Conservation (phyloP, 2,113 vertebrate species). For the Neogale vison region DNA sequence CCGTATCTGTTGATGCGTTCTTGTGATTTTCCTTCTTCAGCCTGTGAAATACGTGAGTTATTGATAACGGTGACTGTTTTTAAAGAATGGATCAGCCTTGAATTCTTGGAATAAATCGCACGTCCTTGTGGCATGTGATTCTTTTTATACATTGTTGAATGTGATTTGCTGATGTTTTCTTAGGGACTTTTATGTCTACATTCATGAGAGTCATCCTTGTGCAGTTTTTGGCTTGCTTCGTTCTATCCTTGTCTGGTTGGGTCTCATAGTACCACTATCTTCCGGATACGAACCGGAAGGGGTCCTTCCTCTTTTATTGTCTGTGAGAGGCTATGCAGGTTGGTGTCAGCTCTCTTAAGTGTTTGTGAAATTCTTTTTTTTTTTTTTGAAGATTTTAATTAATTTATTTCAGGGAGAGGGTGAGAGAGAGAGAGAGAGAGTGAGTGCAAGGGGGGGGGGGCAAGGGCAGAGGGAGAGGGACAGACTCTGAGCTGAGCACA, state of each 20-base stretch:
- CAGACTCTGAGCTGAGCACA: not conserved
- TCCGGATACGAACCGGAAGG: not conserved
- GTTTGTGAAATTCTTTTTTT: not conserved
- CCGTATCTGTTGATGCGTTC: not conserved
- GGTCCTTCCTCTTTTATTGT: not conserved
- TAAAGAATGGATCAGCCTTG: not conserved
- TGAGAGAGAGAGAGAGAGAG: not conserved
- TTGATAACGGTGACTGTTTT: not conserved
- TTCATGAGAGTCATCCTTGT: not conserved
- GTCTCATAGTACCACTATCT: not conserved
- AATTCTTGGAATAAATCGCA: not conserved
- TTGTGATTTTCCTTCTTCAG: not conserved
- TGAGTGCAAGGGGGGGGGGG: too few species aligned
- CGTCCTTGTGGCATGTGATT: not conserved
- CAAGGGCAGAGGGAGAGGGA: not conserved
- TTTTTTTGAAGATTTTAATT: not conserved
- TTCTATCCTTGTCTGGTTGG: not conserved
- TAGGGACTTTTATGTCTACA: not conserved
- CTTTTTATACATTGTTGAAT: not conserved
- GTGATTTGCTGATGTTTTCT: not conserved
- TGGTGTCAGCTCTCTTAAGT: not conserved
- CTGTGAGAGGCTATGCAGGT: not conserved
- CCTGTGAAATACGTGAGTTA: not conserved
- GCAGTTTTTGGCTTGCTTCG: not conserved
- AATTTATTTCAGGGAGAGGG: not conserved